Base-by-base conservation (phyloP, 2,888 invertebrate genomes). In the Tryphoninae sp. region DNA sequence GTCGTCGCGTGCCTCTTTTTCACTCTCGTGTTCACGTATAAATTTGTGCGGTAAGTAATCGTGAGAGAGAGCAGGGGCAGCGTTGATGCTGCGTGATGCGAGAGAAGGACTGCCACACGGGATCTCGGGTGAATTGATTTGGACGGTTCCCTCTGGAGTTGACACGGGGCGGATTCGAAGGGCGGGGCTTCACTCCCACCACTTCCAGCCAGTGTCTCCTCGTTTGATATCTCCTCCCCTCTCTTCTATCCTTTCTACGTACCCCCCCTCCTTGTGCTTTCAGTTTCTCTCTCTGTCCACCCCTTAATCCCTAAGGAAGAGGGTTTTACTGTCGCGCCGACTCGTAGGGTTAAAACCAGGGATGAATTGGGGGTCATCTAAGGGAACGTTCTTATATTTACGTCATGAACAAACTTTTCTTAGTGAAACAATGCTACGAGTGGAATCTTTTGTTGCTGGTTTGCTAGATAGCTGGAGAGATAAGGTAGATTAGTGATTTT, bases 101-200 rank as follows among this genome's bases (percentile, higher is more conserved):
- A 84, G 81, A 82, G 85, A 83, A 81, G 85, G 84, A 85, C 86
- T 85, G 86, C 84, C 84, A 86, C 83, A 86, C 87, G 85, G 86
- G 84, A 78, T 86, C 82, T 83, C 80, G 82, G 33, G 85, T 86
- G 85, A 86, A 89, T 88, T 88, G 88, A 89, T 89, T 87, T 84
- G 78, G 85, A 84, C 84, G 84, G 85, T 86, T 86, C 85, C 84
- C 85, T 84, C 83, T 84, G 84, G 83, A 82, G 84, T 78, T 67
- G 62, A 62, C 2, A 0, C 81, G 85, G 87, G 88, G 87, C 86
- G 87, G 81, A 61, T 51, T 78, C 85, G 76, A 80, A 85, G 88
- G 88, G 87, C 88, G 86, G 84, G 86, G 86, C 86, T 86, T 86
- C 83, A 69, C 85, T 84, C 84, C 85, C 83, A 85, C 75, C 80